Conservation (phyloP, 2,113 vertebrate genomes). For the Dolichallabes microphthalmus region DNA sequence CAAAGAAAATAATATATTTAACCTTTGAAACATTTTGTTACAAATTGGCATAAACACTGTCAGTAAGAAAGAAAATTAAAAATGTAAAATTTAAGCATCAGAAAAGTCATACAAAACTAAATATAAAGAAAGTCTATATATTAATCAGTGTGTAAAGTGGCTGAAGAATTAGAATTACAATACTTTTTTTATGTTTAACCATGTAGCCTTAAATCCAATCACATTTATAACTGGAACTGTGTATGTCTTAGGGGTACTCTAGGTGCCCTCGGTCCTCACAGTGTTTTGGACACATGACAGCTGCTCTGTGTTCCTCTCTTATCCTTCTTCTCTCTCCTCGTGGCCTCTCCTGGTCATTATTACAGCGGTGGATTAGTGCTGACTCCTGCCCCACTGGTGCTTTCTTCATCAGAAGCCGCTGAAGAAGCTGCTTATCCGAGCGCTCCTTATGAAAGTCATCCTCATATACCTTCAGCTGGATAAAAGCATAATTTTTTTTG, state of each 20-base stretch:
- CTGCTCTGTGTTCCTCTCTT: background rate
- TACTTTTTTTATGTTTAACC: background rate
- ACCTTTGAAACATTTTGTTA: background rate
- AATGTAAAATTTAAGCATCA: background rate
- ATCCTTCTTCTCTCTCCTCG: constrained; percentile 48
- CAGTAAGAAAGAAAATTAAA: background rate
- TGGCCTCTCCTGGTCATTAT: constrained; percentile 62
- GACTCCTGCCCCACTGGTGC: constrained; percentile 56
- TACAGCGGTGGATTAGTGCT: constrained; percentile 74
- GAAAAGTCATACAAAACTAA: background rate
- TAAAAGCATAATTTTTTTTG: background rate
- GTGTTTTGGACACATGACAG: constrained; percentile 61
- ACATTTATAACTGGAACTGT: background rate
- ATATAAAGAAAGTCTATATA: background rate
- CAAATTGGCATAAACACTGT: background rate
- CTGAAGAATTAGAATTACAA: background rate
- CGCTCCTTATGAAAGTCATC: constrained; percentile 77
- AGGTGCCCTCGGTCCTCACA: constrained; percentile 47
- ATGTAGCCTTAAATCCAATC: background rate
- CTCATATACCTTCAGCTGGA: constrained; percentile 77
- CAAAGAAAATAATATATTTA: background rate
- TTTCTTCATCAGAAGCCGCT: constrained; percentile 74
- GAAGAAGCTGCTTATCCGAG: constrained; percentile 77
- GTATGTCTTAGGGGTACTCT: constrained; percentile 51
- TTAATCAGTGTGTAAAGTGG: background rate